Evolutionary conservation across 2,888 invertebrate genomes (phyloP).

Genomic region (Aricia artaxerxes): DNA sequence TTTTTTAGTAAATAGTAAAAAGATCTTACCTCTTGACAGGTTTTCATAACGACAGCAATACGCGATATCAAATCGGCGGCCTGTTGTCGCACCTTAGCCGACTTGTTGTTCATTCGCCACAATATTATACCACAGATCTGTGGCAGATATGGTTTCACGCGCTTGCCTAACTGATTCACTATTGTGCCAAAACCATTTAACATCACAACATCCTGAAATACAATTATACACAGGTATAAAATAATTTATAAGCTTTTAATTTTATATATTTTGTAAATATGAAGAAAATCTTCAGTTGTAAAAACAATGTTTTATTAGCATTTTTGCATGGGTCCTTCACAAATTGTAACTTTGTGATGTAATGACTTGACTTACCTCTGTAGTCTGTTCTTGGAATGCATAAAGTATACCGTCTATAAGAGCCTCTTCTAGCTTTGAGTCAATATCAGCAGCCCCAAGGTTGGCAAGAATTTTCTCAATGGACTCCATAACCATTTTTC

Average conservation of each 20-base stretch:
- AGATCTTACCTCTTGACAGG: constrained; percentile 92
- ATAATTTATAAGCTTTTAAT: not conserved
- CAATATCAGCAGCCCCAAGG: constrained; percentile 98
- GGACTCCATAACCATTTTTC: constrained; percentile 99
- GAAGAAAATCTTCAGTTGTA: too few species aligned
- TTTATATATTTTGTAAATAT: too few species aligned
- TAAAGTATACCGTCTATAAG: constrained; percentile 99
- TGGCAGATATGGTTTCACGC: constrained; percentile 98
- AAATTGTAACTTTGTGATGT: too few species aligned
- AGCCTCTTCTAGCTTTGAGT: constrained; percentile 98
- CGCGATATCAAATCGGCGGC: constrained; percentile 99
- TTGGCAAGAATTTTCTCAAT: constrained; percentile 99
- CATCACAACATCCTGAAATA: constrained; percentile 96
- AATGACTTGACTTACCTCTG: constrained; percentile 83
- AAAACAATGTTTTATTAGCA: too few species aligned
- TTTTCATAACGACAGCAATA: constrained; percentile 99
- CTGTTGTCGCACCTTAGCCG: constrained; percentile 99
- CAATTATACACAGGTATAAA: not conserved
- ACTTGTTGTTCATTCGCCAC: constrained; percentile 99
- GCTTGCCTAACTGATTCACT: constrained; percentile 97
- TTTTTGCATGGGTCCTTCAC: too few species aligned
- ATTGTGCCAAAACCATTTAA: constrained; percentile 99
- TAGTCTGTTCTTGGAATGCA: constrained; percentile 99
- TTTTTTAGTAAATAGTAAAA: constrained; percentile 18
- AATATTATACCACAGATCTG: constrained; percentile 99